phyloP scores from a whole-genome alignment of 2,113 vertebrate genomes.

The Microtus richardsoni region DNA sequence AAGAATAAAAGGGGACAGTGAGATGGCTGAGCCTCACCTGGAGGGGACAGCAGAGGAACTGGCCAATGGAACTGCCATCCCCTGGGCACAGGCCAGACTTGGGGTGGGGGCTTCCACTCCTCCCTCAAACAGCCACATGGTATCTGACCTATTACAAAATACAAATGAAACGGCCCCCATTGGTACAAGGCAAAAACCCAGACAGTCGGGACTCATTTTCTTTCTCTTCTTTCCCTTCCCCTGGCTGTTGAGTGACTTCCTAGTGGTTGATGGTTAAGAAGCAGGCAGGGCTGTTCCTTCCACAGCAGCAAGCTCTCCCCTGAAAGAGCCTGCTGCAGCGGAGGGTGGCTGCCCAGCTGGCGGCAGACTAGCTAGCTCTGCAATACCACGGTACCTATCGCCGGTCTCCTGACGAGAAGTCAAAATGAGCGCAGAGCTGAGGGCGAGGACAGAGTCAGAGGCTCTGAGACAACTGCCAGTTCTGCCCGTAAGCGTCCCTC shows the following conservation, averaged over 20 bases:
- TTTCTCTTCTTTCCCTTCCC: neutral
- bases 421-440: neutral
- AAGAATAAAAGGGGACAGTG: conserved; percentile 17
- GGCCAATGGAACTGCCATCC: neutral
- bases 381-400: neutral
- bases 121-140: neutral
- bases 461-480: neutral
- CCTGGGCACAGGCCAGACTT: neutral
- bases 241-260: conserved; percentile 15
- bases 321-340: neutral
- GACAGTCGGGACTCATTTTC: neutral
- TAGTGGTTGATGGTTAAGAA: neutral
- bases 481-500: neutral
- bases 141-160: neutral
- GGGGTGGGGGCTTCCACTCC: neutral
- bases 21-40: neutral
- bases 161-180: neutral
- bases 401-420: neutral
- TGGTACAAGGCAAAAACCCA: neutral
- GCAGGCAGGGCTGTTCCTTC: neutral
- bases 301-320: neutral
- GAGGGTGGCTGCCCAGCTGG: neutral
- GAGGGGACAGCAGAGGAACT: neutral
- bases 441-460: neutral
- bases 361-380: neutral